Conservation (phyloP, 92 coral and sea anemone species). For the Scolanthus callimorphus region DNA sequence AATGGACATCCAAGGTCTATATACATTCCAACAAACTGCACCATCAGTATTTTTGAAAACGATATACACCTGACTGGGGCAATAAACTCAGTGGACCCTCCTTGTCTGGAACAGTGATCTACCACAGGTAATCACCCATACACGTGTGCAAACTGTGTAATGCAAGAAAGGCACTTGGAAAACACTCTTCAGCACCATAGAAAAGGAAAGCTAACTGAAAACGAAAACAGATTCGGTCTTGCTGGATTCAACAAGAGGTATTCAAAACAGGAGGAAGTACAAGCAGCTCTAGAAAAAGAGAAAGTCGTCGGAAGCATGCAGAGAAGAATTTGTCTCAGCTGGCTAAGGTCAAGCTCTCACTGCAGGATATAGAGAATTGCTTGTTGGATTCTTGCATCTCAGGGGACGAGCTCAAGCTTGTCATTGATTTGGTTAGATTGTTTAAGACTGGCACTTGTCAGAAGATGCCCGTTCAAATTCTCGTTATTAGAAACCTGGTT, state of each 20-base stretch:
- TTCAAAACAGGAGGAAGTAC: conserved; percentile 7
- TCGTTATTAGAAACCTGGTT: conserved; percentile 17
- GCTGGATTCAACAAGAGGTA: conserved; percentile 28
- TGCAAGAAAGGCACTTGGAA: conserved; percentile 17
- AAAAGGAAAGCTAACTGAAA: neutral
- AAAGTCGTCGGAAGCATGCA: neutral
- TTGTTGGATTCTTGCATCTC: conserved; percentile 12
- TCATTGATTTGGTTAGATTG: conserved; percentile 20
- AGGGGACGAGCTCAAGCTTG: conserved; percentile 23
- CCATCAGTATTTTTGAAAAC: too few relatives aligned
- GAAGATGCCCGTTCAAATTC: conserved; percentile 20
- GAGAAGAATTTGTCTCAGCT: conserved; percentile 11
- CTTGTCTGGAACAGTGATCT: conserved; percentile 3
- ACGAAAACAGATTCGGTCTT: conserved; percentile 11
- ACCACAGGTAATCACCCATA: conserved; percentile 16
- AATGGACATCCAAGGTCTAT: too few relatives aligned
- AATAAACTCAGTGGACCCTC: conserved; percentile 11
- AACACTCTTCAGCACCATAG: conserved; percentile 16
- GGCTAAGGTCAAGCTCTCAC: conserved; percentile 22
- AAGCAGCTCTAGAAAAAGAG: conserved; percentile 8
- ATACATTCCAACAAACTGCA: too few relatives aligned
- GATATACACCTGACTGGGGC: too few relatives aligned
- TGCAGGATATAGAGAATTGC: conserved; percentile 10
- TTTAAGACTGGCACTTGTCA: conserved; percentile 7
- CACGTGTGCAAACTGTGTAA: conserved; percentile 15